Percentiles rank a stretch among this genome's conserved stretches.
phyloP scores from a whole-genome alignment of 2,113 vertebrate species.

The Hiodon alosoides region DNA sequence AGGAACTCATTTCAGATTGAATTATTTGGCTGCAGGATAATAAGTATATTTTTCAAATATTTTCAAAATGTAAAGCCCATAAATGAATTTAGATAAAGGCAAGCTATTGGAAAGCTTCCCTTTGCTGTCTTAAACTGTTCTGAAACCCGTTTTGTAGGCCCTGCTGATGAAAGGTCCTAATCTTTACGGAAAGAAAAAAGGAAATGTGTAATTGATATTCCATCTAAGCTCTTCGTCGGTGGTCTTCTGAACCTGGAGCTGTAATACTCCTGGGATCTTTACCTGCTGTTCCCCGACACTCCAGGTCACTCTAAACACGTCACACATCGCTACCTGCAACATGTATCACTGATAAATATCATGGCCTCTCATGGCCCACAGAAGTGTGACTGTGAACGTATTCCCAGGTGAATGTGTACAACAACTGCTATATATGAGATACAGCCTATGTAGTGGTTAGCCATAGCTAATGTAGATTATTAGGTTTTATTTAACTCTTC shows the following conservation, averaged over 20 bases:
- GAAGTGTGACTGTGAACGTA: no score
- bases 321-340: not conserved
- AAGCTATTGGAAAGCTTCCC: constrained; percentile 7
- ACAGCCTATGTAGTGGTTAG: no score
- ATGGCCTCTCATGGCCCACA: not conserved
- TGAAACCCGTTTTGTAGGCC: constrained; percentile 8
- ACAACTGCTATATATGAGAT: no score
- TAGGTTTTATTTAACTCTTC: no score
- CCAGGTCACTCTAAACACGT: not conserved
- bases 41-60: not conserved
- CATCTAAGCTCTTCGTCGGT: not conserved
- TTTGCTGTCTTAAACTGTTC: constrained; percentile 12
- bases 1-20: constrained; percentile 8
- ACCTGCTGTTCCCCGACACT: not conserved
- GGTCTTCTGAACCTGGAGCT: not conserved
- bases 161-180: not conserved
- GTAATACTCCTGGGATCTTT: not conserved
- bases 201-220: constrained; percentile 30
- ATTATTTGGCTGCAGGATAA: not conserved
- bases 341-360: not conserved
- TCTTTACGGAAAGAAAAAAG: constrained; percentile 7
- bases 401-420: no score
- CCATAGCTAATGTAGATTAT: no score
- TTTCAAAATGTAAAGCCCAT: not conserved
- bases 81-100: constrained; percentile 11